Evolutionary conservation across 1,140 invertebrate species (phyloP).

Genomic region (Pseudachorutes palmiensis): DNA sequence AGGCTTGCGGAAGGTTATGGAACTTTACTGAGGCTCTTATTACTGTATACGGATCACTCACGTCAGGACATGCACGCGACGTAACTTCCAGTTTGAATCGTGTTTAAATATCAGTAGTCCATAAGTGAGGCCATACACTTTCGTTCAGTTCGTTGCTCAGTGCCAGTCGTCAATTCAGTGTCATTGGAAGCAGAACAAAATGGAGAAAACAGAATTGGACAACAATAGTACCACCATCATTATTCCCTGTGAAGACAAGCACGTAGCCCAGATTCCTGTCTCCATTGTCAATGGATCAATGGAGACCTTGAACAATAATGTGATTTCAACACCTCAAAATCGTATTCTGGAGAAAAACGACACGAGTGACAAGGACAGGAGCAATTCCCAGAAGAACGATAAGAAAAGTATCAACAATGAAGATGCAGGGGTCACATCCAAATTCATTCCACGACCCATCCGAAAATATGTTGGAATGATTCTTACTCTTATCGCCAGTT

Average conservation of each 20-base stretch:
- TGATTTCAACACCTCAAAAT: not conserved
- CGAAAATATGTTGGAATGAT: slow-evolving; percentile 30
- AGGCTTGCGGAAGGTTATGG: too few species aligned
- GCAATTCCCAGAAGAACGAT: not conserved
- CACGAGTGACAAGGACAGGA: not conserved
- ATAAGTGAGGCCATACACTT: too few species aligned
- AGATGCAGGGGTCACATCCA: not conserved
- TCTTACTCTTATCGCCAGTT: slow-evolving; percentile 25
- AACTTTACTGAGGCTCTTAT: too few species aligned
- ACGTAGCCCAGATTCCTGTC: not conserved
- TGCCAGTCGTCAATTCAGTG: not conserved
- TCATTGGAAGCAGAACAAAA: not conserved
- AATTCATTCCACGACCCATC: not conserved
- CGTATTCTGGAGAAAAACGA: not conserved
- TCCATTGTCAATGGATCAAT: not conserved
- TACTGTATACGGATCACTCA: too few species aligned
- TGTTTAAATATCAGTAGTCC: too few species aligned
- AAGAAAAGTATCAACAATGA: slow-evolving; percentile 2
- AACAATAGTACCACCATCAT: not conserved
- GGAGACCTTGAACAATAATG: not conserved
- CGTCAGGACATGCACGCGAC: too few species aligned
- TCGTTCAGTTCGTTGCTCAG: too few species aligned
- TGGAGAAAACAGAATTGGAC: not conserved
- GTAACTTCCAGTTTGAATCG: too few species aligned
- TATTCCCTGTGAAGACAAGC: not conserved